phyloP scores from a whole-genome alignment of 2,888 invertebrate genomes.

The Watsonalla cultraria region DNA sequence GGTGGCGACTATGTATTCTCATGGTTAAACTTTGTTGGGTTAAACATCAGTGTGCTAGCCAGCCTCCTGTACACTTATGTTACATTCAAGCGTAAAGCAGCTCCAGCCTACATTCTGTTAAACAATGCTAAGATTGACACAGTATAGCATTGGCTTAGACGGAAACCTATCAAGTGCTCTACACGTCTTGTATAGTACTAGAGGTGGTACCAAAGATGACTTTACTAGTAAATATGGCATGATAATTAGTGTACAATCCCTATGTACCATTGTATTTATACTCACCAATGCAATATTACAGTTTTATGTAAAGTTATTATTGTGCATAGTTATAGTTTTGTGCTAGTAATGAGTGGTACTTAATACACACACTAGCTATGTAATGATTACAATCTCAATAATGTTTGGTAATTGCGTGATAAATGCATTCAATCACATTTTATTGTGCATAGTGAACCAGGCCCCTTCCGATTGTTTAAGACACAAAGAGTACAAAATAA shows the following conservation, averaged over 20 bases:
- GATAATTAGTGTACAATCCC: neutral
- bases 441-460: too few species aligned
- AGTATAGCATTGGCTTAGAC: conserved; percentile 47
- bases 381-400: too few species aligned
- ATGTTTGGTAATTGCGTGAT: too few species aligned
- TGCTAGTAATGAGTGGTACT: neutral
- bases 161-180: conserved; percentile 35
- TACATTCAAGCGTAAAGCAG: conserved; percentile 84
- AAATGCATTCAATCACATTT: too few species aligned
- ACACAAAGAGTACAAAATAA: too few species aligned
- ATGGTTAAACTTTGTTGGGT: conserved; percentile 95
- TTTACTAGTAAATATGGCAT: conserved; percentile 14
- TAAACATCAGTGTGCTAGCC: conserved; percentile 95
- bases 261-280: neutral
- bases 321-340: neutral
- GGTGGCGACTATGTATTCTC: conserved; percentile 99
- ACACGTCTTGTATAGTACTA: conserved; percentile 38
- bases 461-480: too few species aligned
- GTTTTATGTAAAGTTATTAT: too few species aligned
- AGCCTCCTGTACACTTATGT: conserved; percentile 93
- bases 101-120: conserved; percentile 42
- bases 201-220: conserved; percentile 56
- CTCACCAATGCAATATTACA: neutral
- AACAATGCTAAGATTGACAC: conserved; percentile 59
- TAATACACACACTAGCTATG: too few species aligned